These are phyloP conservation scores for Xiphorhynchus erythropygius DNA, from an alignment of 2,797 vertebrate genomes.

Conservation along the genomic window DNA sequence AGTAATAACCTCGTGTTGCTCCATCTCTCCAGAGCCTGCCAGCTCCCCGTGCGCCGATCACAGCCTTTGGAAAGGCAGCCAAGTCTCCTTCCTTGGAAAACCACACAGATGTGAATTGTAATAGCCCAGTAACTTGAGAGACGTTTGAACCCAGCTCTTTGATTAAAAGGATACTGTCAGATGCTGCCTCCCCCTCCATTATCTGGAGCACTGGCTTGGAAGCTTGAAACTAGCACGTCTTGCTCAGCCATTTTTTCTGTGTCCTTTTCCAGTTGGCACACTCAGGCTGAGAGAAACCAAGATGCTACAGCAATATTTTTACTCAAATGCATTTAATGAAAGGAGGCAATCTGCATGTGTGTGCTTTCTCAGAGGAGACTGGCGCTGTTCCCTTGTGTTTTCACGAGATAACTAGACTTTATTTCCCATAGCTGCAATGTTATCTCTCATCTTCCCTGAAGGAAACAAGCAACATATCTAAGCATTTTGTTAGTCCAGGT, in stretches of 20 bases:
- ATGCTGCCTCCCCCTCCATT: slow-evolving; percentile 41
- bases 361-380: slow-evolving; percentile 56
- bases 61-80: slow-evolving; percentile 43
- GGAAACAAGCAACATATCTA: not conserved
- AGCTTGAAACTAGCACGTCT: slow-evolving; percentile 35
- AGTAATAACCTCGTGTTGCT: not conserved
- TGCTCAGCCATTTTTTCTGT: slow-evolving; percentile 49
- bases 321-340: slow-evolving; percentile 63
- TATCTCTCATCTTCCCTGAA: slow-evolving; percentile 35
- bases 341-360: slow-evolving; percentile 69
- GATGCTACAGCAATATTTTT: slow-evolving; percentile 71
- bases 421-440: slow-evolving; percentile 44
- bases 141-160: slow-evolving; percentile 28
- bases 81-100: slow-evolving; percentile 50
- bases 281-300: slow-evolving; percentile 45
- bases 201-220: slow-evolving; percentile 10
- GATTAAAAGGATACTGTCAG: slow-evolving; percentile 50
- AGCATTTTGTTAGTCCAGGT: slow-evolving; percentile 21
- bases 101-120: slow-evolving; percentile 36
- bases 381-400: slow-evolving; percentile 56
- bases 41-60: not conserved
- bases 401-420: slow-evolving; percentile 36
- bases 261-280: slow-evolving; percentile 70
- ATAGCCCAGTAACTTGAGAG: slow-evolving; percentile 26
- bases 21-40: slow-evolving; percentile 25